These are phyloP conservation scores for Cyphomyrus plagiostoma DNA, from an alignment of 2,113 vertebrate genomes.

Conservation along the genomic window DNA sequence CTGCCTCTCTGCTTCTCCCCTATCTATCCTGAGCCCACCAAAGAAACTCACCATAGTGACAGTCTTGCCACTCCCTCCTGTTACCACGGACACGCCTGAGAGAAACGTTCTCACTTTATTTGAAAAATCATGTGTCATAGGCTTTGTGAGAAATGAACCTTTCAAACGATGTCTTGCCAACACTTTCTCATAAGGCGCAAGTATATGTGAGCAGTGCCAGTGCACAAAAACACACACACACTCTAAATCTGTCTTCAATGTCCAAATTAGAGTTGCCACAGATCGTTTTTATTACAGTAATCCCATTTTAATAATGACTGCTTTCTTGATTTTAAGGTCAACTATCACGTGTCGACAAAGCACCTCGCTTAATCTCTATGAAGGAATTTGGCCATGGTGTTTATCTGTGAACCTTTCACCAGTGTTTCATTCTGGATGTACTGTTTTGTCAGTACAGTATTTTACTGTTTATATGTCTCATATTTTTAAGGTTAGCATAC, in stretches of 20 bases:
- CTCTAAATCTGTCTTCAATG: neutral
- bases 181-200: neutral
- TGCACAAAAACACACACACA: neutral
- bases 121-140: neutral
- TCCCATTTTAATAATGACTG: neutral
- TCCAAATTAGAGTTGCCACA: neutral
- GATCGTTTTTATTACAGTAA: neutral
- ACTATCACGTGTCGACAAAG: neutral
- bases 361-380: neutral
- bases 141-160: neutral
- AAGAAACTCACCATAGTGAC: neutral
- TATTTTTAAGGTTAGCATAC: slow-evolving; percentile 40
- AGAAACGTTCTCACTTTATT: neutral
- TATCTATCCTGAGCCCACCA: neutral
- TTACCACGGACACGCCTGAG: neutral
- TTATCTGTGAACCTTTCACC: neutral
- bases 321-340: slow-evolving; percentile 1
- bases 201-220: neutral
- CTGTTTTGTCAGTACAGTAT: neutral
- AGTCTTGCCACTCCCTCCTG: neutral
- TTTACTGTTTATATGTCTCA: neutral
- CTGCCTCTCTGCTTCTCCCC: neutral
- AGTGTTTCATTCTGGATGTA: neutral
- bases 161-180: neutral
- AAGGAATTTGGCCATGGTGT: neutral